Evolutionary conservation across 2,888 invertebrate species (phyloP).

Genomic region (Ennomos fuscantarius): DNA sequence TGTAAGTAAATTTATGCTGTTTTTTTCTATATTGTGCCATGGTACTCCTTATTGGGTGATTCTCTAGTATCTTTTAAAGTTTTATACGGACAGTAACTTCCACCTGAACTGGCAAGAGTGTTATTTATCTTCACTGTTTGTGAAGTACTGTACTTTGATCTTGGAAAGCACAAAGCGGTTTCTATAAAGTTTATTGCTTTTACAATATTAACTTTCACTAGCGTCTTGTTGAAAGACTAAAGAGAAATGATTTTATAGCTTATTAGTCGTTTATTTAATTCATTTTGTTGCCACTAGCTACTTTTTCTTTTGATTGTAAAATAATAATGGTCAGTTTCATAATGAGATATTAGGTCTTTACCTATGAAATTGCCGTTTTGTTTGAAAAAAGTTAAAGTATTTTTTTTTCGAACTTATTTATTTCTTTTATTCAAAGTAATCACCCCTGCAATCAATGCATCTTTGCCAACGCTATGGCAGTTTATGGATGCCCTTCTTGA

Average conservation of each 20-base stretch:
- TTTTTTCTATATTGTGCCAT: conserved; percentile 18
- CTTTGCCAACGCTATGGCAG: too few relatives aligned
- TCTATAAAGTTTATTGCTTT: conserved; percentile 38
- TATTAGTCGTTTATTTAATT: too few relatives aligned
- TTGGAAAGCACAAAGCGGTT: conserved; percentile 35
- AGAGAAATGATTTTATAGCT: conserved; percentile 30
- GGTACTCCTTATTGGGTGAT: conserved; percentile 34
- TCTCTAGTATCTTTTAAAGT: conserved; percentile 30
- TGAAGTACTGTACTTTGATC: conserved; percentile 33
- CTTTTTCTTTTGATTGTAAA: conserved; percentile 16
- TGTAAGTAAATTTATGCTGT: conserved; percentile 21
- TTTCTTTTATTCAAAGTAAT: too few relatives aligned
- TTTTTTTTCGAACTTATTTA: too few relatives aligned
- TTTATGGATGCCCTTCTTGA: too few relatives aligned
- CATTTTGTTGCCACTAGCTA: conserved; percentile 31
- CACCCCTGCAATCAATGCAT: too few relatives aligned
- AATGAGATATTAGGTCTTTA: conserved; percentile 12
- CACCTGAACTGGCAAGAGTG: conserved; percentile 25
- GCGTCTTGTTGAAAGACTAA: conserved; percentile 31
- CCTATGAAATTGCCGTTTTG: too few relatives aligned
- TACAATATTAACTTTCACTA: conserved; percentile 38
- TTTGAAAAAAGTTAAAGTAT: too few relatives aligned
- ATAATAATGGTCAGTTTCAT: conserved; percentile 11
- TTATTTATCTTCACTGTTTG: conserved; percentile 34
- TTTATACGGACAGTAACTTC: conserved; percentile 28